A percentile compares a stretch with the other conserved stretches of the same genome.
These are phyloP conservation scores for Stegastes partitus DNA, from an alignment of 2,113 vertebrate species.

Conservation along the genomic window DNA sequence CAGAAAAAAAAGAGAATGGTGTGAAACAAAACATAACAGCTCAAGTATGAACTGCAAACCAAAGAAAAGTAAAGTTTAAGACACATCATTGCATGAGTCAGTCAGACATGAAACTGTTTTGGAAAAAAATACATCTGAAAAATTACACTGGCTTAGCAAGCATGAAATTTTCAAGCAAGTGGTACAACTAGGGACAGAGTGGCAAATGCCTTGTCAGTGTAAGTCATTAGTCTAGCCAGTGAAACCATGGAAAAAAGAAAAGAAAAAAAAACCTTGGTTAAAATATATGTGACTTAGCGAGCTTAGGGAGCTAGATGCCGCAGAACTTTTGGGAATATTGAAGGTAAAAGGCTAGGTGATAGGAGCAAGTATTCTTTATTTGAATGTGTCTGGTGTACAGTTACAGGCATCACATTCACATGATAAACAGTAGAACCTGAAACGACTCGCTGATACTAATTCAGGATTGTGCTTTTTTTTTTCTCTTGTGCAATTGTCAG, in stretches of 20 bases:
- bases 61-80: conserved; percentile 6
- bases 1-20: background rate
- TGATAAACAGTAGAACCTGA: background rate
- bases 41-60: conserved; percentile 12
- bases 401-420: background rate
- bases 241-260: background rate
- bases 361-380: background rate
- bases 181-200: conserved; percentile 15
- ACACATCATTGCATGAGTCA: background rate
- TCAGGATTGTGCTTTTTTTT: background rate
- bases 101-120: conserved; percentile 31
- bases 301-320: background rate
- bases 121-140: conserved; percentile 22
- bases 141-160: conserved; percentile 19
- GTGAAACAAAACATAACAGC: background rate
- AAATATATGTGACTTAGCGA: conserved; percentile 9
- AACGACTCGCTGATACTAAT: background rate
- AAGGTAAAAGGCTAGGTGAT: background rate
- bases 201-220: conserved; percentile 40
- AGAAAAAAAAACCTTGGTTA: background rate
- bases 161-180: conserved; percentile 36
- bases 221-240: conserved; percentile 43
- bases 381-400: background rate
- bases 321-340: background rate
- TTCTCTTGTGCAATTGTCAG: background rate